Base-by-base conservation (phyloP, 2,888 invertebrate species). In the Epistrophe eligans region DNA sequence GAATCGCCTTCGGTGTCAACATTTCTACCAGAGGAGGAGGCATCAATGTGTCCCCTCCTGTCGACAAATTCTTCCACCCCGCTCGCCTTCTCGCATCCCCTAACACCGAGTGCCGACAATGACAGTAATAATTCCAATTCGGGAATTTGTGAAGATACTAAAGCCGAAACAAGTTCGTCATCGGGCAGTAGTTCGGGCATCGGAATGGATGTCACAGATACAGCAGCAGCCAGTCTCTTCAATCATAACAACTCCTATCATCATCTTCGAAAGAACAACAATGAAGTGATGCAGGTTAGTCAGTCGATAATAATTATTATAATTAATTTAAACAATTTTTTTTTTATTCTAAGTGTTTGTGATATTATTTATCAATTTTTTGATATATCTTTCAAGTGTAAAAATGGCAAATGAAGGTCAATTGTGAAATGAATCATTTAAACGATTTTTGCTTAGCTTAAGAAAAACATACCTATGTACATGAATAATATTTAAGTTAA, bases 1-100 rank as follows among this genome's bases (percentile, higher is more conserved):
- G 92, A 91, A 87, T 93, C 93, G 13, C 91, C 93, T 13, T 92
- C 93, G 6, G 91, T 91, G 43, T 92, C 92, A 2, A 93, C 92
- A 43, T 93, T 93, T 89, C 79, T 93, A 43, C 92, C 92, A 52
- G 96, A 95, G 82, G 95, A 95, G 88, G 94, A 95, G 89, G 95
- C 95, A 1, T 95, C 96, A 67, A 95, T 95, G 89, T 96, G 95
- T 90, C 94, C 95, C 57, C 92, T 96, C 52, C 91, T 96, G 52
- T 93, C 94, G 24, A 95, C 95, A 38, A 95, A 95, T 8, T 95
- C 95, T 0, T 94, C 95, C n/a, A 94, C 94, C 13, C 93, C 94
- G 15, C 91, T 94, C 64, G 94, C 94, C 74, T 94, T 95, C 88
- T 94, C 94, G 77, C 95, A 95, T 91, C 95, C 95, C 32, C 91